Evolutionary conservation across 2,888 invertebrate genomes (phyloP).

Genomic region (Lordiphosa fenestrarum): DNA sequence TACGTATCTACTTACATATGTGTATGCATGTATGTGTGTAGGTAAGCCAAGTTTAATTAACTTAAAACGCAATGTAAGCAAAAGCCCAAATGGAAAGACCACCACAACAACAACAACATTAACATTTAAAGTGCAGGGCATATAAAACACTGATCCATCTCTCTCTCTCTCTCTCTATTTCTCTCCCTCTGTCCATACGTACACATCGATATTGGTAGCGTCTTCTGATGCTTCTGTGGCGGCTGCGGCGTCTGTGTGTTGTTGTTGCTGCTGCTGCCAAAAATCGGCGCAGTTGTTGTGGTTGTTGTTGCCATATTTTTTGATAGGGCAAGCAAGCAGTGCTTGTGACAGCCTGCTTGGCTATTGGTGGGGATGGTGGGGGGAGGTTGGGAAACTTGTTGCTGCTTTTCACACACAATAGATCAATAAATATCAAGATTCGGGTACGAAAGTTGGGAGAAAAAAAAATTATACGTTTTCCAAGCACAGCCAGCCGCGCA

Average conservation of each 20-base stretch:
- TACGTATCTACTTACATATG: no score
- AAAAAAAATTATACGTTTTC: constrained; percentile 23
- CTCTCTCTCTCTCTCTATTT: no score
- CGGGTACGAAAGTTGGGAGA: no score
- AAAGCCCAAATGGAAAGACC: no score
- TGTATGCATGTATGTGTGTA: no score
- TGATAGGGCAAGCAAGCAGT: neutral
- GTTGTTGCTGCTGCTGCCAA: constrained; percentile 2
- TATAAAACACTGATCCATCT: no score
- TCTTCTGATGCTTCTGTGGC: constrained; percentile 3
- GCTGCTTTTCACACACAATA: neutral
- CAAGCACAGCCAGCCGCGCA: constrained; percentile 38
- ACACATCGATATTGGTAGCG: constrained; percentile 9
- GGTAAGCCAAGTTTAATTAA: no score
- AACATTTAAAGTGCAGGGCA: no score
- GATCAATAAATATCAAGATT: neutral
- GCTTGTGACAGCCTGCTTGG: constrained; percentile 1
- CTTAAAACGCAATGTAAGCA: no score
- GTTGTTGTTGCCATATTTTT: constrained; percentile 4
- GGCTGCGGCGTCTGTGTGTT: neutral
- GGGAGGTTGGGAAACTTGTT: no score
- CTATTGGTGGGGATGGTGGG: neutral
- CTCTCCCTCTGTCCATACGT: constrained; percentile 5
- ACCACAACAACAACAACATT: no score
- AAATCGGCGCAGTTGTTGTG: constrained; percentile 4